Base-by-base conservation (phyloP, 2,113 vertebrate species). In the Pomatorhinus ruficollis region DNA sequence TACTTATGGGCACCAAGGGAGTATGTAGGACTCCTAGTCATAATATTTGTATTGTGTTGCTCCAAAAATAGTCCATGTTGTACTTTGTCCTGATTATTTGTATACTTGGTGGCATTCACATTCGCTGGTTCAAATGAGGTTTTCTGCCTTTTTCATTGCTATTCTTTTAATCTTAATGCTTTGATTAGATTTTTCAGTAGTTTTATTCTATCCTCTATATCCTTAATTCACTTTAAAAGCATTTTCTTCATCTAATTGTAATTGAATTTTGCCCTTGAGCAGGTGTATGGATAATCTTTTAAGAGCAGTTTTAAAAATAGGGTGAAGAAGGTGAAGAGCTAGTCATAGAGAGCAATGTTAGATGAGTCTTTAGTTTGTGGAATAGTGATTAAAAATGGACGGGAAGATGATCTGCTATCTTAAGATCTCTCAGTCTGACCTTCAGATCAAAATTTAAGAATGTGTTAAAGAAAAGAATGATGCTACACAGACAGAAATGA, bases 231-330 rank as follows among this genome's bases (percentile, higher is more conserved):
- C 30, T 75, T 78, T 15, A 17, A 7, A 91, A 71, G 47, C 33
- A 13, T 77, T 80, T 70, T 54, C 22, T 69, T 60, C 14, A 1
- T 61, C 37, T 85, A 71, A 60, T 70, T 60, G 40, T 27, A 44
- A 37, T 37, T 1, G 3, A 85, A 77, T 90, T 83, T 68, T 92
- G 50, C 59, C 63, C 75, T 80, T 33, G 57, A 66, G 90, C 71
- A 49, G 22, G 45, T 71, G 42, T 64, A n/a, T 15, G 40, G 31
- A 9, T 83, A 28, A 25, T 65, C 40, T 90, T 95, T 61, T 61
- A 83, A 79, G 65, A 76, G 65, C 40, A 40, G 42, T 82, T 94
- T 88, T 75, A 90, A 65, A 87, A 87, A 56, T 24, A 22, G 61
- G 15, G 15, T 39, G 42, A n/a, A 68, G 61, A 53, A 68, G 33